Base-by-base conservation (phyloP, 2,797 vertebrate genomes). In the Diplodus puntazzo region DNA sequence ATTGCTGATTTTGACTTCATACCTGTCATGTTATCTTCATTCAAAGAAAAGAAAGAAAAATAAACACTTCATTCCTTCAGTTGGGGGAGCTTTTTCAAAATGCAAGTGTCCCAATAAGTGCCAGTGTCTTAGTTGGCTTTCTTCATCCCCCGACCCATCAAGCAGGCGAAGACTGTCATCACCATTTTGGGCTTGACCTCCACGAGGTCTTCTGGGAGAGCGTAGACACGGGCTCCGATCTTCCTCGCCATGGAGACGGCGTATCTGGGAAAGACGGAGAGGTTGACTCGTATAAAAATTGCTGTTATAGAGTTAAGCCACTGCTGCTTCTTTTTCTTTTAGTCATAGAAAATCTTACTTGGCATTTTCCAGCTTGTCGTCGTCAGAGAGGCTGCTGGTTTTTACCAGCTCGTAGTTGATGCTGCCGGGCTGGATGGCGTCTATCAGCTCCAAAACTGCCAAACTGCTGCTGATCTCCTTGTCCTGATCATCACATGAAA, bases 161-260 rank as follows among this genome's bases (percentile, higher is more conserved):
- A 95, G 90, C 98, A 99, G 48, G 98, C 98, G 80, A 99, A 99
- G 87, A 99, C 97, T 0, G 97, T 99, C 98, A 99, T 98, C 92
- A 99, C 98, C 98, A 99, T 98, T 94, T 99, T 99, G 81, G 97
- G 97, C 83, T 98, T 99, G 87, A 99, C 98, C 89, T 99, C 98
- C 88, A 99, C 96, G 0, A 99, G 96, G 83, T 99, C 98, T 50
- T 99, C 98, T 0, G 98, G 98, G 48, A 99, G 97, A 66, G 98
- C 98, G 0, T 99, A 99, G 58, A 99, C 98, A 10, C 97, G 95
- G 46, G 98, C 97, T 8, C 98, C 98, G 1, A 99, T 99, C 92
- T 97, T 97, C 91, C 98, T 97, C 18, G 97, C 98, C 98, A 99
- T 99, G 1, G 98, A 99, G 68, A 99, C 91, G 1, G 98, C 97